A percentile compares a stretch with the other conserved stretches of the same genome.
Conservation (phyloP, 2,113 vertebrate genomes). For the Psittacula cyanocephala region DNA sequence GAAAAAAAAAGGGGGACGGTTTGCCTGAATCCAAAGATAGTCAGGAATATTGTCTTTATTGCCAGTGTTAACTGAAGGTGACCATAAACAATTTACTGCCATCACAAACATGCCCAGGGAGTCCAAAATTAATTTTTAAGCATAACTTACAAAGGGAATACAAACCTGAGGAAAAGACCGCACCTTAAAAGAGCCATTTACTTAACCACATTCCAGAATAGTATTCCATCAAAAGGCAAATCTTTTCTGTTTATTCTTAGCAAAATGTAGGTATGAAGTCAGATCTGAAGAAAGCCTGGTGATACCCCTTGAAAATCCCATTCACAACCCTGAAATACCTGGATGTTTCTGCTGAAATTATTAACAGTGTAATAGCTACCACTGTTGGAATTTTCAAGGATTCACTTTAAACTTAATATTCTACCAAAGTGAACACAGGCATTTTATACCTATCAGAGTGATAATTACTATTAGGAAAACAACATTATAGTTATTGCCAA, state of each 20-base stretch:
- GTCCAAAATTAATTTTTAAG: background rate
- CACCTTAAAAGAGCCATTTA: background rate
- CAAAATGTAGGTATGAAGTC: background rate
- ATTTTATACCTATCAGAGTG: background rate
- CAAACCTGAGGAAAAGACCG: background rate
- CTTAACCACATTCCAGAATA: background rate
- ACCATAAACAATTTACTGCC: background rate
- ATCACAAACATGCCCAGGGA: background rate
- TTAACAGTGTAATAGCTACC: background rate
- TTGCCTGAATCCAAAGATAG: background rate
- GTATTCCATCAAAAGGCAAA: background rate
- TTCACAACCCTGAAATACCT: background rate
- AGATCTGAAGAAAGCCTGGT: background rate
- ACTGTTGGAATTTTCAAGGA: background rate
- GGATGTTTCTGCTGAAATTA: conserved; percentile 18
- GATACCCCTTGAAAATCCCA: background rate
- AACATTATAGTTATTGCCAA: background rate
- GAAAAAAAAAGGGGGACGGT: background rate
- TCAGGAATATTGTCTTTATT: background rate
- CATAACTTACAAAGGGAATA: background rate
- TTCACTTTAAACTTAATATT: background rate
- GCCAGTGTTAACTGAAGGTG: background rate
- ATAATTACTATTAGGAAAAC: background rate
- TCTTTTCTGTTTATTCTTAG: background rate
- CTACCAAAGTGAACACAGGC: background rate